Base-by-base conservation (phyloP, 2,113 vertebrate species). In the Crotalus horridus region DNA sequence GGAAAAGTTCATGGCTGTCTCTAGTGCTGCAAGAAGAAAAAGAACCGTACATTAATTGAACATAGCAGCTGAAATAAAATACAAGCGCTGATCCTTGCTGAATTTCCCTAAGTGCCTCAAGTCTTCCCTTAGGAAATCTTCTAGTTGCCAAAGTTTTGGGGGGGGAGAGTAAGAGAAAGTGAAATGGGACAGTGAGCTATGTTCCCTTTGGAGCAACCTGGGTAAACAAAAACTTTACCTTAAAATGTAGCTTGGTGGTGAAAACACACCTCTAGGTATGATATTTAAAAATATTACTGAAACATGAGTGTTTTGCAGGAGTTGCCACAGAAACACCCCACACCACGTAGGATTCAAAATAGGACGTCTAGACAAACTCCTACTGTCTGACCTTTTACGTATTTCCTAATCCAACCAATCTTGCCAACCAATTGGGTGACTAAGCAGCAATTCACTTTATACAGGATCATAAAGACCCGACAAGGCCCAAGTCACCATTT, bases 301-400 rank as follows among this genome's bases (percentile, higher is more conserved):
- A 97, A 97, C 95, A 94, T 59, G 92, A 94, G 95, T 96, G 96
- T 97, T 97, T 97, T 97, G 94, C 93, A 95, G 94, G 85, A 92
- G 97, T 97, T 97, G 96, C 96, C 94, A 97, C 96, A 97, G 97
- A 97, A 96, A 98, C 97, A 64, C 88, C 29, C 55, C 92, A 92
- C 94, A 92, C 54, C 9, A 11, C 54, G 91, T 92, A 94, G 96
- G 93, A 96, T 97, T 97, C 97, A 97, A 97, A 98, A 98, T 96
- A 97, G 96, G 95, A 95, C 89, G 98, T 98, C 98, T 98, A 98
- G 98, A 98, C 98, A 96, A 95, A 98, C 98, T 98, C 98, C 97
- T 97, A 97, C 97, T 97, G 97, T 97, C 98, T 98, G 98, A 97
- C 98, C 97, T 98, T 97, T 97, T 95, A 95, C 96, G 97, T 94